phyloP scores from a whole-genome alignment of 2,888 invertebrate species.

The Rutpela maculata region DNA sequence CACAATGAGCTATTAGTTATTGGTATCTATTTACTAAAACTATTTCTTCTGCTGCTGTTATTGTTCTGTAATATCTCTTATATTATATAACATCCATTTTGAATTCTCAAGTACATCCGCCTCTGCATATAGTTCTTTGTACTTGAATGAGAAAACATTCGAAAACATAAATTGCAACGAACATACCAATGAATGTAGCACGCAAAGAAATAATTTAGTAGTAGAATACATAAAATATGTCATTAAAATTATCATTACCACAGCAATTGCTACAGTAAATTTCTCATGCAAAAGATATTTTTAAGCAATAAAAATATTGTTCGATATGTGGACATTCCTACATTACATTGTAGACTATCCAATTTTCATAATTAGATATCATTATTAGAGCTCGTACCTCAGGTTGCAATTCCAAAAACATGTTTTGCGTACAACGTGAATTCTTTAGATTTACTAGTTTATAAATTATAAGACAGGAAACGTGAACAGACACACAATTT shows the following conservation, averaged over 20 bases:
- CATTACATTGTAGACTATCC: no score
- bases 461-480: no score
- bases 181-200: background rate
- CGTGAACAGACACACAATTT: no score
- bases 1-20: no score
- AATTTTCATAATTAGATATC: no score
- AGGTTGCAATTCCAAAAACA: no score
- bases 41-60: no score
- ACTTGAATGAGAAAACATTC: background rate
- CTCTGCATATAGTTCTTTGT: background rate
- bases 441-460: no score
- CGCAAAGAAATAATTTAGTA: conserved; percentile 7
- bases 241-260: background rate
- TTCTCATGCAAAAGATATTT: background rate
- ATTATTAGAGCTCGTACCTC: no score
- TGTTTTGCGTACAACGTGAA: no score
- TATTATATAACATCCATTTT: background rate
- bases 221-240: conserved; percentile 1
- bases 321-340: background rate
- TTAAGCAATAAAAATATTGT: background rate
- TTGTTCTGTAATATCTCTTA: no score
- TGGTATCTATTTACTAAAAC: no score
- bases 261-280: background rate
- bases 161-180: background rate
- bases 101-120: background rate